Evolutionary conservation across 2,888 invertebrate genomes (phyloP).

Genomic region (Caenorhabditis sinica): DNA sequence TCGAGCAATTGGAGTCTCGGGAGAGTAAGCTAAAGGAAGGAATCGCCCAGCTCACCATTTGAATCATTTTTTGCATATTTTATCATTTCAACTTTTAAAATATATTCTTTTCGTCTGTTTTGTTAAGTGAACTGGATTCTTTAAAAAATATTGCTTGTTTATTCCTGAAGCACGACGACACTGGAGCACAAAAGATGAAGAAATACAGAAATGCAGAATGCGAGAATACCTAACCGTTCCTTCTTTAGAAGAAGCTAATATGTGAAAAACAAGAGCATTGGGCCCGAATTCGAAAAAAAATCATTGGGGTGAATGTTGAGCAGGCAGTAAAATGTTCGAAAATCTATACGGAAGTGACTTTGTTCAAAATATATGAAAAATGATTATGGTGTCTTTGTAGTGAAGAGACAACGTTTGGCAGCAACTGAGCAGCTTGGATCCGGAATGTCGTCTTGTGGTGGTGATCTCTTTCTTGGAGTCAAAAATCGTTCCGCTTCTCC

Average conservation of each 20-base stretch:
- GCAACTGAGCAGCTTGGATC: slow-evolving; percentile 14
- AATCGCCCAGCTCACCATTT: slow-evolving; percentile 21
- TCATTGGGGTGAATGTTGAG: slow-evolving; percentile 26
- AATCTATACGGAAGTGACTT: neutral
- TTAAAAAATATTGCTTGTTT: neutral
- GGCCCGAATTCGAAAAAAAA: slow-evolving; percentile 3
- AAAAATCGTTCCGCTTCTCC: slow-evolving; percentile 25
- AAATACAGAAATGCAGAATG: slow-evolving; percentile 23
- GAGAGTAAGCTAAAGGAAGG: slow-evolving; percentile 10
- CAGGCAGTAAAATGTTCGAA: slow-evolving; percentile 27
- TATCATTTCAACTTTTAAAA: neutral
- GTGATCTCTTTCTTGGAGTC: slow-evolving; percentile 49
- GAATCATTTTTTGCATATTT: neutral
- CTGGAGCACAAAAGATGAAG: neutral
- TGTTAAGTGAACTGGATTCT: neutral
- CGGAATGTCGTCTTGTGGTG: slow-evolving; percentile 10
- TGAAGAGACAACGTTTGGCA: slow-evolving; percentile 34
- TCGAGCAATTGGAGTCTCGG: slow-evolving; percentile 28
- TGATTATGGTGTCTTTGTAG: neutral
- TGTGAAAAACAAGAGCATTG: slow-evolving; percentile 3
- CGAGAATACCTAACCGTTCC: slow-evolving; percentile 38
- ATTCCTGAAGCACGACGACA: neutral
- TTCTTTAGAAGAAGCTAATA: slow-evolving; percentile 54
- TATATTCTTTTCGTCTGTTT: neutral
- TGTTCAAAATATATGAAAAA: neutral